A percentile compares a stretch with the other conserved stretches of the same genome.
These are phyloP conservation scores for Notoglanidium macrostoma DNA, from an alignment of 2,797 vertebrate genomes.

Conservation along the genomic window DNA sequence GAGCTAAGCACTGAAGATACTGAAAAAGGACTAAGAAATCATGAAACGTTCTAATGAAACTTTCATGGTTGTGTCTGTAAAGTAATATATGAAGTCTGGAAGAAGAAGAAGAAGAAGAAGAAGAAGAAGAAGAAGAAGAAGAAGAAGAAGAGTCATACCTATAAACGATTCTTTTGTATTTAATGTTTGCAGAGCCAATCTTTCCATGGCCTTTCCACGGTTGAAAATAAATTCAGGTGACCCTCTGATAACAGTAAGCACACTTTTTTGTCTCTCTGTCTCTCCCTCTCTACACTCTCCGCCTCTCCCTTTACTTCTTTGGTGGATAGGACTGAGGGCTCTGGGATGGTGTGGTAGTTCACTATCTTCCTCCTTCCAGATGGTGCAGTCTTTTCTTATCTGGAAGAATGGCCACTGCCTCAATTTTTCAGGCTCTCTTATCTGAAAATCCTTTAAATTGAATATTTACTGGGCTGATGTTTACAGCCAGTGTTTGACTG, in stretches of 20 bases:
- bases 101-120: background rate
- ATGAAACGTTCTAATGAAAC: slow-evolving; percentile 2
- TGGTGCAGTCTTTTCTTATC: slow-evolving; percentile 84
- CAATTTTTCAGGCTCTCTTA: slow-evolving; percentile 84
- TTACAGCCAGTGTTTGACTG: slow-evolving; percentile 73
- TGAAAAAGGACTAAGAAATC: background rate
- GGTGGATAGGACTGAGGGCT: slow-evolving; percentile 78
- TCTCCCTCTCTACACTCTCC: slow-evolving; percentile 1
- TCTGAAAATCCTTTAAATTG: slow-evolving; percentile 84
- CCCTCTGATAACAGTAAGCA: slow-evolving; percentile 77
- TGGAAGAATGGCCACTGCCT: slow-evolving; percentile 83
- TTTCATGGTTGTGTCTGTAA: background rate
- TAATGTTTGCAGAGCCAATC: slow-evolving; percentile 58
- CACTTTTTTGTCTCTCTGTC: slow-evolving; percentile 63
- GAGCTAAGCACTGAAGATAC: background rate
- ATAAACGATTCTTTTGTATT: slow-evolving; percentile 26
- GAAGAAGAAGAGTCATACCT: background rate
- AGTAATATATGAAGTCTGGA: background rate
- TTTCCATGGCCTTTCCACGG: slow-evolving; percentile 59
- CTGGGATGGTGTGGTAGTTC: slow-evolving; percentile 79
- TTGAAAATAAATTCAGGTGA: slow-evolving; percentile 76
- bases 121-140: background rate
- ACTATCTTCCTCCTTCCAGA: slow-evolving; percentile 83
- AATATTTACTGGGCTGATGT: slow-evolving; percentile 83
- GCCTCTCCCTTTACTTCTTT: slow-evolving; percentile 63